Evolutionary conservation across 2,888 invertebrate species (phyloP).

Genomic region (Polymixis flavicincta): DNA sequence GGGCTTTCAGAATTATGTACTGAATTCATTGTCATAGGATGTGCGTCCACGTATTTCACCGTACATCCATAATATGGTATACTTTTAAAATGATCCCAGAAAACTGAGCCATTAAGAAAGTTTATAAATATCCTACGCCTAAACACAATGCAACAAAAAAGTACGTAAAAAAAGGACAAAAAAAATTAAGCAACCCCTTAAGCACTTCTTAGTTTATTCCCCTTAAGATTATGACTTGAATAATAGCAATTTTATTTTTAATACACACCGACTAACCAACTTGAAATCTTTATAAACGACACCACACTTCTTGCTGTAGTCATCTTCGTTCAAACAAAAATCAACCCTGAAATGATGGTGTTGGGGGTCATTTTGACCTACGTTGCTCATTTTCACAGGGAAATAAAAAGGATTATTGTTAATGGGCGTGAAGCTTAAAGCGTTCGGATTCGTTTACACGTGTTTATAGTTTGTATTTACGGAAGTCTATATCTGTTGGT

Average conservation of each 20-base stretch:
- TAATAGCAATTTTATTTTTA: conserved; percentile 80
- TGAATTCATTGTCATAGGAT: too few relatives aligned
- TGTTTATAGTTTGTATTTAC: conserved; percentile 79
- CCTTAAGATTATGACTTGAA: conserved; percentile 76
- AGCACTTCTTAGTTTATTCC: conserved; percentile 63
- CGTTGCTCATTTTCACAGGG: conserved; percentile 64
- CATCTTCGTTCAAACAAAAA: conserved; percentile 57
- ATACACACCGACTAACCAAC: conserved; percentile 75
- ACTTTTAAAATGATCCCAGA: background rate
- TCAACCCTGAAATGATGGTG: conserved; percentile 69
- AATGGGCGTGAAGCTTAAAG: conserved; percentile 79
- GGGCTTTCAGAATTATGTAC: too few relatives aligned
- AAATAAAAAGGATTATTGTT: conserved; percentile 86
- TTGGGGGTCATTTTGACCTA: conserved; percentile 63
- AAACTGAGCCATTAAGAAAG: background rate
- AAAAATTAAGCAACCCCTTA: conserved; percentile 45
- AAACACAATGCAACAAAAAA: background rate
- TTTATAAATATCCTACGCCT: background rate
- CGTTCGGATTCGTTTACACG: conserved; percentile 77
- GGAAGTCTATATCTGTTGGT: conserved; percentile 73
- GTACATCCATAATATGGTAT: background rate
- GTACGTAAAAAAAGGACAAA: background rate
- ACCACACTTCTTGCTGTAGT: conserved; percentile 61
- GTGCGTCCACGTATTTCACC: too few relatives aligned
- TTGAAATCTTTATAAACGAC: conserved; percentile 82